Percentiles rank a stretch among this genome's conserved stretches.
These are phyloP conservation scores for Sceliomorpha sp. DNA, from an alignment of 2,888 invertebrate genomes.

Conservation along the genomic window DNA sequence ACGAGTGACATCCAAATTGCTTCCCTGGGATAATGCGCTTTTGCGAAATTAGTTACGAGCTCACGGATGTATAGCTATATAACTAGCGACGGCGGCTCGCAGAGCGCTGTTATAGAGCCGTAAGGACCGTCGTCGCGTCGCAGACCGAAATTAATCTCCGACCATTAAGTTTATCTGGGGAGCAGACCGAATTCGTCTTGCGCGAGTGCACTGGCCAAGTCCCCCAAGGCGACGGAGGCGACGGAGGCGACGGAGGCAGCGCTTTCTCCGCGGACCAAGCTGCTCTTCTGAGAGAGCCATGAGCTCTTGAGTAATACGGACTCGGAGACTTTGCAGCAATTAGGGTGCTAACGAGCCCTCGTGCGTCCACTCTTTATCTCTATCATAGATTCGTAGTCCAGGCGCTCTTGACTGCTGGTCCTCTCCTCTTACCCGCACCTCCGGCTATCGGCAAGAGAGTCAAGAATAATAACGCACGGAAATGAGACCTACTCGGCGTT, in stretches of 20 bases:
- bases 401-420: constrained; percentile 8
- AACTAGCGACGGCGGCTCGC: constrained; percentile 22
- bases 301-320: constrained; percentile 33
- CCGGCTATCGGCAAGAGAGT: constrained; percentile 23
- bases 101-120: constrained; percentile 36
- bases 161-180: constrained; percentile 74
- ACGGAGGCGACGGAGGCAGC: constrained; percentile 15
- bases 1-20: constrained; percentile 56
- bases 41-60: constrained; percentile 54
- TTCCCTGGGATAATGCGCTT: constrained; percentile 43
- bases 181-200: constrained; percentile 42
- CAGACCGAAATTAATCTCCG: constrained; percentile 64
- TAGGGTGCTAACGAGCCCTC: constrained; percentile 60
- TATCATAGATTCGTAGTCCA: constrained; percentile 34
- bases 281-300: constrained; percentile 8
- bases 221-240: constrained; percentile 20
- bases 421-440: constrained; percentile 7
- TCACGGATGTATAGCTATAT: constrained; percentile 37
- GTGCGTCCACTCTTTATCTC: constrained; percentile 51
- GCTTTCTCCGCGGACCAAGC: constrained; percentile 17
- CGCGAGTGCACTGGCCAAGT: constrained; percentile 30
- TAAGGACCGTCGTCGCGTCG: constrained; percentile 48
- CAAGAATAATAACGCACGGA: constrained; percentile 50
- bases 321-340: constrained; percentile 51
- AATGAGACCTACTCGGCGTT: constrained; percentile 39